Percentiles rank a stretch among this genome's conserved stretches.
These are phyloP conservation scores for Neostethus bicornis DNA, from an alignment of 2,797 vertebrate genomes.

Conservation along the genomic window DNA sequence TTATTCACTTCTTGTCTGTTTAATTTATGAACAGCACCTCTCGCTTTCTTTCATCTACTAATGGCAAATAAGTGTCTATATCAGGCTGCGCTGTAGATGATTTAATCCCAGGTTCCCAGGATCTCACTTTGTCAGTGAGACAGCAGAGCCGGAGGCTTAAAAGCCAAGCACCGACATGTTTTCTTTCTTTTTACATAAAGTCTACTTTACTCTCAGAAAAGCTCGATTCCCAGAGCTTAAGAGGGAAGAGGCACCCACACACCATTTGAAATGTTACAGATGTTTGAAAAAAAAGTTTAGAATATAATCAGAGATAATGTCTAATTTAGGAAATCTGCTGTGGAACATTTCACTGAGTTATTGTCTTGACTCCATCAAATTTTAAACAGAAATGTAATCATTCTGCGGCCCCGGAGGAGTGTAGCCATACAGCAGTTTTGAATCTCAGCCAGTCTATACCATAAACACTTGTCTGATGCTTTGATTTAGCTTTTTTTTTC, in stretches of 20 bases:
- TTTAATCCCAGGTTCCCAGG: conserved; percentile 28
- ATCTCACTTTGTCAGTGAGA: conserved; percentile 23
- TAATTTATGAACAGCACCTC: not conserved
- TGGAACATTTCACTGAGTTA: conserved; percentile 73
- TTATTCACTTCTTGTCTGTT: not conserved
- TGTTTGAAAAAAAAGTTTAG: conserved; percentile 71
- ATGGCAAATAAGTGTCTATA: conserved; percentile 50
- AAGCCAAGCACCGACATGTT: conserved; percentile 21
- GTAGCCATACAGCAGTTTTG: conserved; percentile 22
- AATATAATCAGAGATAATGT: conserved; percentile 78
- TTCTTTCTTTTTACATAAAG: conserved; percentile 22
- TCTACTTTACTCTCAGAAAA: conserved; percentile 29
- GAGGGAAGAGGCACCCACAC: conserved; percentile 38
- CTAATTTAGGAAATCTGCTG: conserved; percentile 73
- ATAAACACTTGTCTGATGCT: conserved; percentile 37
- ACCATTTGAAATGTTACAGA: conserved; percentile 73
- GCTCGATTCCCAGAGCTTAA: conserved; percentile 15
- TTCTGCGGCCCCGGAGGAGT: conserved; percentile 25
- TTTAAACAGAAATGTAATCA: conserved; percentile 66
- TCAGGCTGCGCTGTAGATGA: conserved; percentile 23
- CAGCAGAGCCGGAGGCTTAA: conserved; percentile 16
- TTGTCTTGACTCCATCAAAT: conserved; percentile 60
- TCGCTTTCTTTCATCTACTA: conserved; percentile 53
- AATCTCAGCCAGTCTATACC: conserved; percentile 42
- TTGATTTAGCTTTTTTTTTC: conserved; percentile 17